phyloP scores from a whole-genome alignment of 2,888 invertebrate species.

The Heliconius erato region DNA sequence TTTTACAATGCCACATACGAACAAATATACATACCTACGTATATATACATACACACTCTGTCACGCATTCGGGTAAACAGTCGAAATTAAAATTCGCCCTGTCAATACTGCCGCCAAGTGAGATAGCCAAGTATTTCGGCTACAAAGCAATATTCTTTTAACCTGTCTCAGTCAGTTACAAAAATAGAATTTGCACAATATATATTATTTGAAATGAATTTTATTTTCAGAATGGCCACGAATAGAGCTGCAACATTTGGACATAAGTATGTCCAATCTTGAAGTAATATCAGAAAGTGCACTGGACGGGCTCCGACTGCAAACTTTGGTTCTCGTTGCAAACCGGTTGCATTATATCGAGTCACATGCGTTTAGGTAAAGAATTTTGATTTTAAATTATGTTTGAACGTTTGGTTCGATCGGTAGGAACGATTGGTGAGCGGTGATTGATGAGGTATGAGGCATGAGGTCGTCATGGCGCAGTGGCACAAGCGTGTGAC shows the following conservation, averaged over 20 bases:
- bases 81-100: slow-evolving; percentile 4
- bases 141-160: slow-evolving; percentile 29
- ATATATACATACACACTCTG: not conserved
- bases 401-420: too few relatives aligned
- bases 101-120: slow-evolving; percentile 4
- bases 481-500: too few relatives aligned
- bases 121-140: slow-evolving; percentile 4
- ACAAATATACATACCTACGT: not conserved
- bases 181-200: slow-evolving; percentile 32
- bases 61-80: not conserved
- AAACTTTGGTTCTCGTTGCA: slow-evolving; percentile 93
- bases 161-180: slow-evolving; percentile 30
- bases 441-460: too few relatives aligned
- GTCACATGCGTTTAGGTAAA: slow-evolving; percentile 91
- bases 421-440: too few relatives aligned
- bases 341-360: slow-evolving; percentile 93
- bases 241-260: slow-evolving; percentile 92
- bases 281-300: slow-evolving; percentile 93
- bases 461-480: too few relatives aligned
- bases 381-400: slow-evolving; percentile 12
- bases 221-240: slow-evolving; percentile 89
- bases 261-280: slow-evolving; percentile 92
- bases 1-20: not conserved
- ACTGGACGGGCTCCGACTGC: slow-evolving; percentile 90
- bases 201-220: slow-evolving; percentile 36